These are phyloP conservation scores for Neodon shergylaensis DNA, from an alignment of 2,113 vertebrate genomes.

Conservation along the genomic window DNA sequence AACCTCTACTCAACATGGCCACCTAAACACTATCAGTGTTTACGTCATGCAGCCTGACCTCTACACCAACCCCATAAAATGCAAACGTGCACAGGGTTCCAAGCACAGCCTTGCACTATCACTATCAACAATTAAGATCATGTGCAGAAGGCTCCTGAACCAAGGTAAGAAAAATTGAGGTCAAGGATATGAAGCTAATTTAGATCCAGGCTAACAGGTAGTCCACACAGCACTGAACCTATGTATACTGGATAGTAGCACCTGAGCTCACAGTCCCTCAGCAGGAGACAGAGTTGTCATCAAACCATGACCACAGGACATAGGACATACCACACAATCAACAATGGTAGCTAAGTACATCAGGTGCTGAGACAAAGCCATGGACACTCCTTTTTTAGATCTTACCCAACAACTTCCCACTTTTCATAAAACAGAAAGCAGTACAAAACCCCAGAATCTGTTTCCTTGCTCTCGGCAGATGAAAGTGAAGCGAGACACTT, in stretches of 20 bases:
- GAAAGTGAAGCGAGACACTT: conserved; percentile 1
- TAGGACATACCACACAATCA: not conserved
- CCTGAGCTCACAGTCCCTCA: not conserved
- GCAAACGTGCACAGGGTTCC: not conserved
- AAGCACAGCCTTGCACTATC: not conserved
- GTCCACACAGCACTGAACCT: not conserved
- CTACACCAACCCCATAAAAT: not conserved
- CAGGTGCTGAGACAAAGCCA: conserved; percentile 2
- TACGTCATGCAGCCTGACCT: not conserved
- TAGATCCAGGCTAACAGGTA: not conserved
- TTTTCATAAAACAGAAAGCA: conserved; percentile 33
- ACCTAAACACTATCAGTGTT: not conserved
- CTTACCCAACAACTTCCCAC: conserved; percentile 21
- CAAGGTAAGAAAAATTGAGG: not conserved
- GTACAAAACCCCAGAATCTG: not conserved
- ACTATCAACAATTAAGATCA: not conserved
- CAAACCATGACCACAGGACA: not conserved
- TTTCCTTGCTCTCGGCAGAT: conserved; percentile 24
- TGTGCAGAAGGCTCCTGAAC: not conserved
- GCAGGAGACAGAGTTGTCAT: not conserved
- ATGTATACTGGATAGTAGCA: not conserved
- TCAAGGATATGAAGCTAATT: not conserved
- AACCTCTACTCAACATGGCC: not conserved
- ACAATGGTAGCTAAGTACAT: not conserved
- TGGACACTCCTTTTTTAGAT: not conserved